Percentiles rank a stretch among this genome's conserved stretches.
Evolutionary conservation across 2,797 vertebrate species (phyloP).

Genomic region (Bufotes viridis): DNA sequence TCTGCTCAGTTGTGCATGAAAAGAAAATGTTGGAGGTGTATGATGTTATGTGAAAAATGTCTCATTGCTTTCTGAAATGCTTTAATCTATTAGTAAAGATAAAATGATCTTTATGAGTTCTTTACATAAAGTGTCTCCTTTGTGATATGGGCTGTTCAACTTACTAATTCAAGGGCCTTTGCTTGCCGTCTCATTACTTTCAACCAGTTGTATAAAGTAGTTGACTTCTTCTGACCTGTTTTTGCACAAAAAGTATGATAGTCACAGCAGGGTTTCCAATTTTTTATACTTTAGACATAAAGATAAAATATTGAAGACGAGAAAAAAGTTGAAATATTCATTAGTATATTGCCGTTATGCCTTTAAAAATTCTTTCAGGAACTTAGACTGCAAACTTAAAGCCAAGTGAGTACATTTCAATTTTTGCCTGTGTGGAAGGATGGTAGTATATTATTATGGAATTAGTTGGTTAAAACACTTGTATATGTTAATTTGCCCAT

Average conservation of each 20-base stretch:
- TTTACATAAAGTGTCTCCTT: constrained; percentile 73
- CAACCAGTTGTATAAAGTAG: constrained; percentile 66
- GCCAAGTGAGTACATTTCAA: background rate
- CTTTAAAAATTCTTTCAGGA: background rate
- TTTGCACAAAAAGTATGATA: constrained; percentile 38
- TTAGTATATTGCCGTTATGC: background rate
- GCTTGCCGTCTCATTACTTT: constrained; percentile 70
- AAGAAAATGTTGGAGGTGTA: constrained; percentile 74
- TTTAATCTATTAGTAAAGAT: constrained; percentile 81
- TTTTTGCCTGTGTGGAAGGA: background rate
- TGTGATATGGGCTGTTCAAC: constrained; percentile 69
- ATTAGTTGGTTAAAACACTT: too few relatives aligned
- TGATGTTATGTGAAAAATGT: constrained; percentile 72
- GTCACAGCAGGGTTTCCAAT: constrained; percentile 19
- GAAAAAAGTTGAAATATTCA: constrained; percentile 5
- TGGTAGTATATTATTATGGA: background rate
- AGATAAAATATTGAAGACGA: constrained; percentile 4
- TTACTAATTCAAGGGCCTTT: constrained; percentile 72
- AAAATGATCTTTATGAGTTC: constrained; percentile 76
- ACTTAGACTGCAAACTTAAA: background rate
- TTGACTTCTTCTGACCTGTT: constrained; percentile 53
- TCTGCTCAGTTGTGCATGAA: constrained; percentile 80
- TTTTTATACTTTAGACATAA: constrained; percentile 11
- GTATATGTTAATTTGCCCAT: background rate
- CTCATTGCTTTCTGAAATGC: constrained; percentile 75